Evolutionary conservation across 2,113 vertebrate genomes (phyloP).

Genomic region (Mus spicilegus): DNA sequence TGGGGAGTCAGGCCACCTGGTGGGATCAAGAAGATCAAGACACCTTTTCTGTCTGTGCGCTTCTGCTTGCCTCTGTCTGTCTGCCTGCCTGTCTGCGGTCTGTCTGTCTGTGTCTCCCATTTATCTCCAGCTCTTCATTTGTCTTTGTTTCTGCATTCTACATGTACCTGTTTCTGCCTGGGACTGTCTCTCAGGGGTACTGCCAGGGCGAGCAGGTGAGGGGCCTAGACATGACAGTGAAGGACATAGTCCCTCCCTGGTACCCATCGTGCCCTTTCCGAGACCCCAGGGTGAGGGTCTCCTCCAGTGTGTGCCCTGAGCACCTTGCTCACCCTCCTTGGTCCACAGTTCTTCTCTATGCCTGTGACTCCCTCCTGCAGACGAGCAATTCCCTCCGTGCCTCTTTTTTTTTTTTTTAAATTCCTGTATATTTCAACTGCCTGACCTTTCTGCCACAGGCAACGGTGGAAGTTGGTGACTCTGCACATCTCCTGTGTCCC

Average conservation of each 20-base stretch:
- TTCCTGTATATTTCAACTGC: background rate
- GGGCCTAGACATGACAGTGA: background rate
- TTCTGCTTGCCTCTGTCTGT: background rate
- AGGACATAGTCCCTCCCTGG: background rate
- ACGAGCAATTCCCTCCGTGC: background rate
- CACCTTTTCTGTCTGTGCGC: background rate
- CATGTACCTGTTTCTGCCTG: background rate
- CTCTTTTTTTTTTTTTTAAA: background rate
- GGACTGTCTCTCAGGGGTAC: background rate
- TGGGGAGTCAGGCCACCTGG: background rate
- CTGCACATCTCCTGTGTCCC: too few species aligned
- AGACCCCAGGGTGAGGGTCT: background rate
- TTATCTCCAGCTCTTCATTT: background rate
- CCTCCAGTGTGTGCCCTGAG: background rate
- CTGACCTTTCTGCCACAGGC: background rate
- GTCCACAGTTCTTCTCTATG: background rate
- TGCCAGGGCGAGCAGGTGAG: background rate
- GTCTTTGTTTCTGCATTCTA: background rate
- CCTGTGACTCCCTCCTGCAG: fast-evolving
- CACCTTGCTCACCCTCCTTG: background rate
- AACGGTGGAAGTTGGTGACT: background rate
- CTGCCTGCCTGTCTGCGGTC: background rate
- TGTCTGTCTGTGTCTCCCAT: background rate
- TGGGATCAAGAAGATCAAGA: background rate
- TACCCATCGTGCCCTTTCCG: background rate